A percentile compares a stretch with the other conserved stretches of the same genome.
phyloP scores from a whole-genome alignment of 2,797 vertebrate genomes.

The Notamacropus eugenii region DNA sequence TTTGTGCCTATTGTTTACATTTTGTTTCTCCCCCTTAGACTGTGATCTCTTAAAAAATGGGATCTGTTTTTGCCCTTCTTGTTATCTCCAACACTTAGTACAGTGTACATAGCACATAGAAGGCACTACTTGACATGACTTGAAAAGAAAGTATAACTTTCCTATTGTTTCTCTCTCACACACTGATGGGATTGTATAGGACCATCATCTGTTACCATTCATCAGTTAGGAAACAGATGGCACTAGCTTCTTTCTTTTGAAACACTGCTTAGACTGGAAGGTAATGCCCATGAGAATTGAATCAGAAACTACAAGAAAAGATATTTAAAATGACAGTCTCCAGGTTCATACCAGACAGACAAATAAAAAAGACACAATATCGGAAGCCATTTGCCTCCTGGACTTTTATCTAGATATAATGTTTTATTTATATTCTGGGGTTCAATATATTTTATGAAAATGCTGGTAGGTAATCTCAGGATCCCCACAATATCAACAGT shows the following conservation, averaged over 20 bases:
- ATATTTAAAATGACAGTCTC: constrained; percentile 63
- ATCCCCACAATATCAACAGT: neutral
- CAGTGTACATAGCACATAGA: neutral
- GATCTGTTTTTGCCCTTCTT: neutral
- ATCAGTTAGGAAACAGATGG: constrained; percentile 81
- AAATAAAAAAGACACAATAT: constrained; percentile 6
- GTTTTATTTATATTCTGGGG: neutral
- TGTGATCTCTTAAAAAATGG: neutral
- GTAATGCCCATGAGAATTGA: constrained; percentile 65
- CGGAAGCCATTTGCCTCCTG: constrained; percentile 16
- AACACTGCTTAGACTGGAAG: constrained; percentile 59
- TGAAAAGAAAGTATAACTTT: constrained; percentile 47
- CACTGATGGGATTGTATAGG: constrained; percentile 39
- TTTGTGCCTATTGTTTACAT: neutral
- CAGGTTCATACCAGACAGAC: constrained; percentile 13
- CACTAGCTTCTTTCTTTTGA: constrained; percentile 73
- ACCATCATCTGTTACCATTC: constrained; percentile 73
- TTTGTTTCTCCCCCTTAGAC: neutral
- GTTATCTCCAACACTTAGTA: neutral
- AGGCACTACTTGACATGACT: neutral
- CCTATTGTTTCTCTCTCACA: neutral
- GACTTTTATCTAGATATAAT: neutral
- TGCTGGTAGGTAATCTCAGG: constrained; percentile 49
- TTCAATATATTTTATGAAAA: constrained; percentile 47
- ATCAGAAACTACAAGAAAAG: constrained; percentile 57